phyloP scores from a whole-genome alignment of 2,888 invertebrate species.

The Caenorhabditis doughertyi region DNA sequence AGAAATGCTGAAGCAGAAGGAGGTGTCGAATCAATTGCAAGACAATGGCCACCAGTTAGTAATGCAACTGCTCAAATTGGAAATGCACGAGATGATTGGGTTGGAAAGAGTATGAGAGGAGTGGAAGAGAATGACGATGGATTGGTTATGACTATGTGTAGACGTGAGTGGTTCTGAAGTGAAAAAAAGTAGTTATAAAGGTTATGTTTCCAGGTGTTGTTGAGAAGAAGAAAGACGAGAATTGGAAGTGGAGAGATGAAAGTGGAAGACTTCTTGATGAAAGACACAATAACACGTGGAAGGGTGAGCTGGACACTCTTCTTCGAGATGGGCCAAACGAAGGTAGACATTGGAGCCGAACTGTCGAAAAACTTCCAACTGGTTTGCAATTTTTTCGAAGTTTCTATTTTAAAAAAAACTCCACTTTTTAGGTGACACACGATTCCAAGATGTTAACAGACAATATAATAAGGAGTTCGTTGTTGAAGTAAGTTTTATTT shows the following conservation, averaged over 20 bases:
- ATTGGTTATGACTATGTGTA: conserved; percentile 71
- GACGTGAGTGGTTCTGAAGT: conserved; percentile 49
- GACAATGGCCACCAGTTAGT: conserved; percentile 70
- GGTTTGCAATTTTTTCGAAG: too few species aligned
- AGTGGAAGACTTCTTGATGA: conserved; percentile 67
- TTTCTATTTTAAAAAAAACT: not conserved
- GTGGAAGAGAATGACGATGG: conserved; percentile 64
- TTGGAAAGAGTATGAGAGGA: conserved; percentile 54
- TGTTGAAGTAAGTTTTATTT: conserved; percentile 63
- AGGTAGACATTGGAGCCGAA: conserved; percentile 72
- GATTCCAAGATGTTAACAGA: conserved; percentile 73
- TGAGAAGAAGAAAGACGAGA: conserved; percentile 71
- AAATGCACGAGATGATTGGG: conserved; percentile 62
- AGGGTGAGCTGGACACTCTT: conserved; percentile 72
- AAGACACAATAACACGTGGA: conserved; percentile 69
- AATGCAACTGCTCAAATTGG: conserved; percentile 59
- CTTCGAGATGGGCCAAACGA: conserved; percentile 70
- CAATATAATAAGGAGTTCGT: conserved; percentile 71
- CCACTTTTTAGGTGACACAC: conserved; percentile 62
- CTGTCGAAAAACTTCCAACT: conserved; percentile 68
- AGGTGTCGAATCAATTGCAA: conserved; percentile 60
- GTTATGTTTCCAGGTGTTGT: conserved; percentile 65
- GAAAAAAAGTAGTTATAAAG: not conserved
- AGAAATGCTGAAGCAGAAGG: conserved; percentile 61
- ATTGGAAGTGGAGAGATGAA: conserved; percentile 73